A percentile compares a stretch with the other conserved stretches of the same genome.
phyloP scores from a whole-genome alignment of 2,113 vertebrate genomes.

The Dromas ardeola region DNA sequence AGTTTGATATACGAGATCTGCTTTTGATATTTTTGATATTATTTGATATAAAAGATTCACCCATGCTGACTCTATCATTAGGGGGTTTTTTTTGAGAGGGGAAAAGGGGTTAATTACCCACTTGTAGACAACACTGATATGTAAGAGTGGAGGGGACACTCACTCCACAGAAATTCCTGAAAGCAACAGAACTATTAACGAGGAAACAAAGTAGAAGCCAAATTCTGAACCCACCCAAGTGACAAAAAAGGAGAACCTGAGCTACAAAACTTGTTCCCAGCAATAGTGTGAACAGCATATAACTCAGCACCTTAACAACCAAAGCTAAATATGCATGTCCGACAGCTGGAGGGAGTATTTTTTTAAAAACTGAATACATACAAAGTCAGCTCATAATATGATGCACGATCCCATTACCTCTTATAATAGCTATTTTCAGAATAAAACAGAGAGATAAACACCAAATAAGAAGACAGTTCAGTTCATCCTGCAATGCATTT shows the following conservation, averaged over 20 bases:
- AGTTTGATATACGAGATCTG: background rate
- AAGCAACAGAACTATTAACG: background rate
- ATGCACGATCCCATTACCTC: background rate
- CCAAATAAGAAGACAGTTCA: rapidly evolving
- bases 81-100: background rate
- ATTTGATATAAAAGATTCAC: background rate
- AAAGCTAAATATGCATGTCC: background rate
- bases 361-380: background rate
- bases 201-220: background rate
- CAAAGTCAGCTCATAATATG: background rate
- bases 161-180: background rate
- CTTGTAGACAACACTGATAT: background rate
- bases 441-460: background rate
- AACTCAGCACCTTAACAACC: background rate
- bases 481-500: rapidly evolving
- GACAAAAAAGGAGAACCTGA: background rate
- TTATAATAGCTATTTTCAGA: background rate
- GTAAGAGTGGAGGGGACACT: background rate
- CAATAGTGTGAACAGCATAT: background rate
- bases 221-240: background rate
- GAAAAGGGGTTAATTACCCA: background rate
- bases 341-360: background rate
- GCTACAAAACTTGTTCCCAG: background rate
- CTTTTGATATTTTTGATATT: background rate
- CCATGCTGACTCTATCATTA: background rate